These are phyloP conservation scores for Sinopyrophorus schimmeli DNA, from an alignment of 2,888 invertebrate genomes.

Conservation along the genomic window DNA sequence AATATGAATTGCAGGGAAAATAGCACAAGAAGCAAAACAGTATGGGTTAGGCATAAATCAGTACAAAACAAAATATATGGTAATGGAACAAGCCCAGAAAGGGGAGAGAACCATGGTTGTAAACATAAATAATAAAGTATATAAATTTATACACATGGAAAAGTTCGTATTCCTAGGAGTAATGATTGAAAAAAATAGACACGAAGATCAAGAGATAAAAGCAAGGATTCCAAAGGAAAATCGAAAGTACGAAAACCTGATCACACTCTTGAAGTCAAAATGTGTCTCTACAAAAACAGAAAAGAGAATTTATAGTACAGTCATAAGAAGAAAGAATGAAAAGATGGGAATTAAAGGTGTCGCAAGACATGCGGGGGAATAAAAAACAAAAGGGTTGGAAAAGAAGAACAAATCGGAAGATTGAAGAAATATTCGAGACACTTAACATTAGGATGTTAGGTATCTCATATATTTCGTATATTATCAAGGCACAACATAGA, in stretches of 20 bases:
- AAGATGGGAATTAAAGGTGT: conserved; percentile 1
- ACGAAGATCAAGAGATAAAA: conserved; percentile 12
- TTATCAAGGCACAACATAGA: conserved; percentile 2
- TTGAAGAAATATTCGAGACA: background rate
- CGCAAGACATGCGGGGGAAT: conserved; percentile 1
- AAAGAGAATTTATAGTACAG: conserved; percentile 6
- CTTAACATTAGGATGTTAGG: conserved; percentile 6
- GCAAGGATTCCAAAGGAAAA: conserved; percentile 14
- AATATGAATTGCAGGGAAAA: conserved; percentile 10
- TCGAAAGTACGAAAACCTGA: conserved; percentile 7
- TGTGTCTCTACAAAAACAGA: conserved; percentile 3
- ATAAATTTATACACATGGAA: conserved; percentile 7
- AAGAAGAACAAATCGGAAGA: conserved; percentile 3
- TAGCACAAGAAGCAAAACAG: conserved; percentile 11
- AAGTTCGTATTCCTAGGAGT: conserved; percentile 10
- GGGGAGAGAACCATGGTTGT: conserved; percentile 7
- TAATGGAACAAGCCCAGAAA: conserved; percentile 6
- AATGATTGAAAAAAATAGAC: conserved; percentile 6
- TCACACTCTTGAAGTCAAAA: conserved; percentile 4
- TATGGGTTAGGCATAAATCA: conserved; percentile 10
- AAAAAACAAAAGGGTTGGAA: background rate
- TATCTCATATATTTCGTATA: no score
- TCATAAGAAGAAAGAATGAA: conserved; percentile 11
- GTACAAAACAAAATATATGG: conserved; percentile 16
- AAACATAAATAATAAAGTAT: conserved; percentile 6